Base-by-base conservation (phyloP, 2,888 invertebrate species). In the Osedax fenrisi region DNA sequence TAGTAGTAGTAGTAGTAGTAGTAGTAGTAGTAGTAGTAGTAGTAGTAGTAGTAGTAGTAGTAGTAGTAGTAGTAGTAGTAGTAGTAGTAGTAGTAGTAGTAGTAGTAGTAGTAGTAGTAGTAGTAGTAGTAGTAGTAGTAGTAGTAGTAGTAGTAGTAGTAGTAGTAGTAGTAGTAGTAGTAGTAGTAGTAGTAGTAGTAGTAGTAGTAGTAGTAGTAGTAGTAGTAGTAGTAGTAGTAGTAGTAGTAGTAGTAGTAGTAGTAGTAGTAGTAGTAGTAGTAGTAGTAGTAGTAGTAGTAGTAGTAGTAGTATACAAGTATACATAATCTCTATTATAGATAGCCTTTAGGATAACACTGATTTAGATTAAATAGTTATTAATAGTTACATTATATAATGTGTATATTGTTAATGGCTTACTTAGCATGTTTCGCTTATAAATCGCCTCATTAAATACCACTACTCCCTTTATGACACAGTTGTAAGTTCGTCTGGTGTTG, bases 401-500 rank as follows among this genome's bases (percentile, higher is more conserved):
- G n/a, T n/a, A n/a, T n/a, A n/a, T n/a, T n/a, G n/a, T n/a, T n/a
- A n/a, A n/a, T n/a, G n/a, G n/a, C n/a, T n/a, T n/a, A n/a, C n/a
- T n/a, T n/a, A n/a, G n/a, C n/a, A n/a, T n/a, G n/a, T n/a, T n/a
- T n/a, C n/a, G n/a, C n/a, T n/a, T n/a, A n/a, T n/a, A n/a, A n/a
- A n/a, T n/a, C n/a, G n/a, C n/a, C n/a, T n/a, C n/a, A n/a, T n/a
- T n/a, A n/a, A n/a, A n/a, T n/a, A n/a, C n/a, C n/a, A n/a, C n/a
- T n/a, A n/a, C n/a, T n/a, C n/a, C n/a, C n/a, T n/a, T n/a, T n/a
- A n/a, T n/a, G n/a, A n/a, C n/a, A n/a, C 41, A 41, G 41, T 81
- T 93, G 93, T 84, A 89, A 90, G 79, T 93, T 93, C 83, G 90
- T 91, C 76, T 93, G 92, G 92, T 93, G 93, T 86, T 93, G 93